phyloP scores from a whole-genome alignment of 2,797 vertebrate species.

The Falco cherrug region DNA sequence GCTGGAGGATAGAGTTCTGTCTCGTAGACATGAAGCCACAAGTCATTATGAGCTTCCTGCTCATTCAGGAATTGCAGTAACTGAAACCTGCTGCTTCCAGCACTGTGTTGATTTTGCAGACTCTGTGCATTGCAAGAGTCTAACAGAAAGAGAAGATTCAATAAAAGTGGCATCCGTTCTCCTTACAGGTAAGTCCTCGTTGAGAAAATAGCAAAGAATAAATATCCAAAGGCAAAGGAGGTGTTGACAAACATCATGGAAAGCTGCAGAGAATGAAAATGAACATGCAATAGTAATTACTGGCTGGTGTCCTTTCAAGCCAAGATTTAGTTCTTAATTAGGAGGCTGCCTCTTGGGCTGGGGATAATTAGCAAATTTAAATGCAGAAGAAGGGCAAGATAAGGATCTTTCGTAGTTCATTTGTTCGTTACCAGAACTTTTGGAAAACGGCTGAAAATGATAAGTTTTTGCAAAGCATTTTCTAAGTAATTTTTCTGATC shows the following conservation, averaged over 20 bases:
- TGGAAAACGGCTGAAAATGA: not conserved
- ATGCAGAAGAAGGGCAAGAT: not conserved
- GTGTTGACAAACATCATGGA: not conserved
- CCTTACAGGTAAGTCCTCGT: not conserved
- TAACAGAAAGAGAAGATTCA: not conserved
- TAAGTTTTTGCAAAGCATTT: not conserved
- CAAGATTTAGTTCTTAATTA: conserved; percentile 18
- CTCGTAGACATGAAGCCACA: not conserved
- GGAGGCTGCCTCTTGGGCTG: not conserved
- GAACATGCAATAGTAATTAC: not conserved
- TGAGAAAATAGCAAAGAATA: not conserved
- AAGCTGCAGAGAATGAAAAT: not conserved
- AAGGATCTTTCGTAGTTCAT: not conserved
- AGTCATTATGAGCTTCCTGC: conserved; percentile 26
- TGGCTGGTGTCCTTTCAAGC: conserved; percentile 4
- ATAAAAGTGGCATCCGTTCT: not conserved
- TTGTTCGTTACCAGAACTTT: not conserved
- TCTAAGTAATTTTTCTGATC: not conserved
- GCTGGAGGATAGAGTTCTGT: not conserved
- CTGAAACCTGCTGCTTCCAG: rapidly evolving
- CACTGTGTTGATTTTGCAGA: not conserved
- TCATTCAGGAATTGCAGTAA: not conserved
- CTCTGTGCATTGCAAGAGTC: not conserved
- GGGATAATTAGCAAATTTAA: conserved; percentile 28
- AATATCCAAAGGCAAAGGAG: conserved; percentile 4